Conservation (phyloP, 1,140 invertebrate species). For the Hylaeus anthracinus region DNA sequence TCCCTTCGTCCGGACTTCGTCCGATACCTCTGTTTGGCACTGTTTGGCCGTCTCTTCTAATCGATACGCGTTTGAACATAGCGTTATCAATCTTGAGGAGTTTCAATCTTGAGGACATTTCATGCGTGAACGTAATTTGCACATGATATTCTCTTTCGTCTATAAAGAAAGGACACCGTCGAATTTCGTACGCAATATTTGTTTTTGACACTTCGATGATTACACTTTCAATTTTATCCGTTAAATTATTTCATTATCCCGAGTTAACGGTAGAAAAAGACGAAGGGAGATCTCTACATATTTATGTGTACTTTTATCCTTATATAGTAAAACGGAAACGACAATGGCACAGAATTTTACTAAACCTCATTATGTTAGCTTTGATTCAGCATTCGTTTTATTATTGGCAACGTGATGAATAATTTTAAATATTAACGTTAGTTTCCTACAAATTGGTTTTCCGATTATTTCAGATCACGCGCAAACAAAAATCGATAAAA, state of each 20-base stretch:
- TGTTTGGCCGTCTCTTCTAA: slow-evolving; percentile 53
- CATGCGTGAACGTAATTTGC: not conserved
- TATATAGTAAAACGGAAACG: slow-evolving; percentile 62
- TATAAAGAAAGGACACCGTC: not conserved
- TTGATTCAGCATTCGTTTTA: slow-evolving; percentile 68
- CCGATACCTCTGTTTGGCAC: slow-evolving; percentile 53
- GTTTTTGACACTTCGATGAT: slow-evolving; percentile 35
- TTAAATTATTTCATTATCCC: slow-evolving; percentile 42
- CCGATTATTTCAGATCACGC: slow-evolving; percentile 21
- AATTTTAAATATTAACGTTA: slow-evolving; percentile 59
- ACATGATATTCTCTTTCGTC: not conserved
- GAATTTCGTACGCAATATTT: slow-evolving; percentile 11
- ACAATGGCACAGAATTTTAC: slow-evolving; percentile 69
- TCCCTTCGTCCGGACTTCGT: not conserved
- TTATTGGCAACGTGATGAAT: slow-evolving; percentile 68
- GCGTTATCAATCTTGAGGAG: not conserved
- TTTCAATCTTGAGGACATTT: not conserved
- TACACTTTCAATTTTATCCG: slow-evolving; percentile 32
- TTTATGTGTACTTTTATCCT: slow-evolving; percentile 56
- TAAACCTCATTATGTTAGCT: slow-evolving; percentile 64
- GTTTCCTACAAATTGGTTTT: slow-evolving; percentile 40
- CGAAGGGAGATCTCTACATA: slow-evolving; percentile 43
- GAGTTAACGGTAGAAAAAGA: slow-evolving; percentile 57
- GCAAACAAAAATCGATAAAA: too few relatives aligned
- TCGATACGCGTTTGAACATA: slow-evolving; percentile 27